Evolutionary conservation across 2,113 vertebrate species (phyloP).

Genomic region (Vidua macroura): DNA sequence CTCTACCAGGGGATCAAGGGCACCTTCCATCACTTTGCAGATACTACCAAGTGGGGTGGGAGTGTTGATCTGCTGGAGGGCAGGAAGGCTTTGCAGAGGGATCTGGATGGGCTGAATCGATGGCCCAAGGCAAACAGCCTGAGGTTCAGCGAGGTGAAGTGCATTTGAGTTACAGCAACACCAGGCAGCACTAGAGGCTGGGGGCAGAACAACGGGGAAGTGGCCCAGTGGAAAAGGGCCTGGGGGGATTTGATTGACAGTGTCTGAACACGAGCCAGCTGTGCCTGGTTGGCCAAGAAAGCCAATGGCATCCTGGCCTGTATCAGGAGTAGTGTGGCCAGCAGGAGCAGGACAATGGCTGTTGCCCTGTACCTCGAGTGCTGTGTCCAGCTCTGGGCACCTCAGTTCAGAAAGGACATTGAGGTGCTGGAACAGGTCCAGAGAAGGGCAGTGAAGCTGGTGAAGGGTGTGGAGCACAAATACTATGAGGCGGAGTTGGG

Average conservation of each 20-base stretch:
- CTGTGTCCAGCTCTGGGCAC: not conserved
- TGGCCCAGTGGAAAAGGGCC: not conserved
- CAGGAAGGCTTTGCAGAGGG: not conserved
- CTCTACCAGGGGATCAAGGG: not conserved
- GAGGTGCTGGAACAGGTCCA: not conserved
- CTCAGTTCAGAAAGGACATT: not conserved
- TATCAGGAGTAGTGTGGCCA: not conserved
- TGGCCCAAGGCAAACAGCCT: too few relatives aligned
- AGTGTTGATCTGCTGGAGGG: not conserved
- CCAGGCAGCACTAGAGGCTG: not conserved
- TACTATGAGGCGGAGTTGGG: not conserved
- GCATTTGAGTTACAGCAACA: not conserved
- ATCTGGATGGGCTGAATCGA: not conserved
- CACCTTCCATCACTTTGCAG: not conserved
- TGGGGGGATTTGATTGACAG: not conserved
- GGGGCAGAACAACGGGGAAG: not conserved
- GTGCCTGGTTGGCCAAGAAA: not conserved
- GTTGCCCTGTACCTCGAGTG: not conserved
- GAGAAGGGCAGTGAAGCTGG: not conserved
- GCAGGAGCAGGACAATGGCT: not conserved
- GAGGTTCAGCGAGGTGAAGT: not conserved
- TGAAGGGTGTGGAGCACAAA: not conserved
- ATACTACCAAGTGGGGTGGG: not conserved
- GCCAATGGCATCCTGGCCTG: not conserved
- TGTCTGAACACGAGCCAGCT: not conserved